A percentile compares a stretch with the other conserved stretches of the same genome.
Conservation (phyloP, 2,113 vertebrate genomes). For the Trogon melanurus region DNA sequence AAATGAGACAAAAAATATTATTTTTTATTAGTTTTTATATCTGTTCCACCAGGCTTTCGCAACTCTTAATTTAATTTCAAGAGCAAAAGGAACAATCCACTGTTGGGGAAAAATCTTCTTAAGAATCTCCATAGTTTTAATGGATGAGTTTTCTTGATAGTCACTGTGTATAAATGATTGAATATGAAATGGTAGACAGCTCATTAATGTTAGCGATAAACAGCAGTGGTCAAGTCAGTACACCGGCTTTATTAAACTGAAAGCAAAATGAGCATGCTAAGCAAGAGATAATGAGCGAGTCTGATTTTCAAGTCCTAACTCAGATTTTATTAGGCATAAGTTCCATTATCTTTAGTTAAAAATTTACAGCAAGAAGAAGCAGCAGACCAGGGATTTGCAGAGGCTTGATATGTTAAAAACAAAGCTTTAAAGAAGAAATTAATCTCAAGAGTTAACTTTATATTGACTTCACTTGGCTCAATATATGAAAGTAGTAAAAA, state of each 20-base stretch:
- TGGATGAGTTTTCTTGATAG: background rate
- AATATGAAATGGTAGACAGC: background rate
- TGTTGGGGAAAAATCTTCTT: background rate
- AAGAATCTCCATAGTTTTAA: background rate
- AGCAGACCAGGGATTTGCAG: background rate
- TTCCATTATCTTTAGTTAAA: background rate
- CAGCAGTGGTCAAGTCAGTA: background rate
- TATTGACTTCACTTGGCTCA: background rate
- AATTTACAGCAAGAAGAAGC: background rate
- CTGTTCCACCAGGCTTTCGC: background rate
- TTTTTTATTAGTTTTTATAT: constrained; percentile 4
- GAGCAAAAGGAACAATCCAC: background rate
- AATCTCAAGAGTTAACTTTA: background rate
- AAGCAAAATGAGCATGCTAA: background rate
- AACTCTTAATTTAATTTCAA: constrained; percentile 40
- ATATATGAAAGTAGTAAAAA: background rate
- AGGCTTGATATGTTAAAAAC: background rate
- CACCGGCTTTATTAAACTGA: background rate
- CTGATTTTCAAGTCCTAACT: background rate
- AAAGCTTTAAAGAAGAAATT: background rate
- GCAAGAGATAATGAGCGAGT: background rate
- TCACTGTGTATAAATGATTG: background rate
- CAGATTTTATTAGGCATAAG: background rate
- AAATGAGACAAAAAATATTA: constrained; percentile 32
- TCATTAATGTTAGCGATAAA: background rate